Conservation (phyloP, 2,113 vertebrate genomes). For the Sterrhoptilus dennistouni region DNA sequence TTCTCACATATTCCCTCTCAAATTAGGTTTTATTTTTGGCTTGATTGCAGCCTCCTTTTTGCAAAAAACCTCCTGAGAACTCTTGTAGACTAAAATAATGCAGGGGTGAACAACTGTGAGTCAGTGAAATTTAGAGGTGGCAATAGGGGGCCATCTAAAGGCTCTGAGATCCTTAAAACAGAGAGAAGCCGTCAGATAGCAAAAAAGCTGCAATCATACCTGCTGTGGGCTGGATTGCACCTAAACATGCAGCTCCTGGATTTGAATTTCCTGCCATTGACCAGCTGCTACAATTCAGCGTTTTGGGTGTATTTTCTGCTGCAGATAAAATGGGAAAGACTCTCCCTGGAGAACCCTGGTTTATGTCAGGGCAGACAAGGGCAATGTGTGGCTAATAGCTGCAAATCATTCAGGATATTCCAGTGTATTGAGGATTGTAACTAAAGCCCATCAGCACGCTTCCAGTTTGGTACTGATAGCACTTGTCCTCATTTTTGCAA, state of each 20-base stretch:
- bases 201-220: not conserved
- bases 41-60: not conserved
- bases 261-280: not conserved
- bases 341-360: not conserved
- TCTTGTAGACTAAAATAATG: not conserved
- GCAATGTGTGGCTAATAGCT: not conserved
- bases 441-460: not conserved
- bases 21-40: not conserved
- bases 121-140: not conserved
- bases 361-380: not conserved
- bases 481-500: not conserved
- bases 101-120: not conserved
- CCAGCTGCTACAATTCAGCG: not conserved
- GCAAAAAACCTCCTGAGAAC: not conserved
- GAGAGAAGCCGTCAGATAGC: not conserved
- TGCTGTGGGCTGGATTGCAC: not conserved
- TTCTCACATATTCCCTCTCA: not conserved
- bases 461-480: not conserved
- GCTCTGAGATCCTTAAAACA: not conserved
- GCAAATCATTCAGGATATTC: not conserved
- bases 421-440: not conserved
- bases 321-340: not conserved
- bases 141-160: not conserved
- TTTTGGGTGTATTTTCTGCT: not conserved
- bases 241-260: not conserved